Conservation (phyloP, 2,113 vertebrate genomes). For the Macquaria ambigua region DNA sequence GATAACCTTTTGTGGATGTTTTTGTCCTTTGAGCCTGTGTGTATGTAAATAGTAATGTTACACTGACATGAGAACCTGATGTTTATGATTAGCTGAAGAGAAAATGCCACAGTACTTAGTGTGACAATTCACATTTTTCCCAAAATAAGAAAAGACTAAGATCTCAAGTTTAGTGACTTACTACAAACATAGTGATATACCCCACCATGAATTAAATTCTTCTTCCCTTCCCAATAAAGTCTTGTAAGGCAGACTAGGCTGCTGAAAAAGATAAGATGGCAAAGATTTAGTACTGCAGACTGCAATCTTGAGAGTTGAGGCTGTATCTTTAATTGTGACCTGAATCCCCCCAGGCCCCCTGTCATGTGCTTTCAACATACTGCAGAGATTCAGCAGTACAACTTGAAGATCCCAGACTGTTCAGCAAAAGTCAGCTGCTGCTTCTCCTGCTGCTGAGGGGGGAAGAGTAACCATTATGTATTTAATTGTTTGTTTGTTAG, state of each 20-base stretch:
- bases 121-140: no score
- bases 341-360: conserved; percentile 15
- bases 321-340: conserved; percentile 52
- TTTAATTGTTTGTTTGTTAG: background rate
- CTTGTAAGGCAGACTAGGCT: background rate
- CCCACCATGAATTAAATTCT: background rate
- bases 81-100: conserved; percentile 2
- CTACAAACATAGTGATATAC: no score
- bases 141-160: no score
- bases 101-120: background rate
- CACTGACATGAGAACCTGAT: background rate
- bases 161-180: background rate
- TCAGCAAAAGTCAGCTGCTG: conserved; percentile 6
- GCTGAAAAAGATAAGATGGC: background rate
- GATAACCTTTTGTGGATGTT: conserved; percentile 40
- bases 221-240: background rate
- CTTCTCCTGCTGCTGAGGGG: background rate
- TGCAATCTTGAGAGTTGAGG: conserved; percentile 4
- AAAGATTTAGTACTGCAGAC: background rate
- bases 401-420: conserved; percentile 11
- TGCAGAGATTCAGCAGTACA: conserved; percentile 32
- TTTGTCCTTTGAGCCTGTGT: conserved; percentile 49
- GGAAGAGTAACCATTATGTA: background rate
- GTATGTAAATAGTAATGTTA: conserved; percentile 48
- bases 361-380: conserved; percentile 40